Evolutionary conservation across 2,888 invertebrate species (phyloP), one percentile per base, ranked within the genome.

Genomic region (Drosophila affinis): DNA sequence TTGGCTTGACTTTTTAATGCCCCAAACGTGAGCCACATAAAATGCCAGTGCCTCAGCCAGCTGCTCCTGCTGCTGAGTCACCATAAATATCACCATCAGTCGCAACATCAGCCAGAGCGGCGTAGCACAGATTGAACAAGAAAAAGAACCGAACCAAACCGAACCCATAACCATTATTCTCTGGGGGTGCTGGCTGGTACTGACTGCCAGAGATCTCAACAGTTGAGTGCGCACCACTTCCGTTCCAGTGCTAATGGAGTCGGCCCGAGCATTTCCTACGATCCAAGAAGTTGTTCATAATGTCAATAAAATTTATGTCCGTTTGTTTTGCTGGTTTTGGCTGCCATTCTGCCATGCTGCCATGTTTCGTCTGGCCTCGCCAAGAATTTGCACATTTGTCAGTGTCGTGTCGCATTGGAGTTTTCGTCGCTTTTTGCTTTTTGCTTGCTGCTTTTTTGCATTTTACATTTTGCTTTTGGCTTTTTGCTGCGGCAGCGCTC

Each of bases 231-330:
- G 72, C 89, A 84, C 72, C 74, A 84, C 87, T 88, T 84, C 84
- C 89, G 84, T 84, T 88, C 89, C 87, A 88, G 65, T 75, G 84
- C 61, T 62, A 10, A 24, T 49, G 48, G 53, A 51, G 55, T 59
- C 59, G 62, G 47, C 64, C 58, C 70, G 44, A 46, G 62, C 72
- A 69, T 81, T 85, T 81, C 77, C 83, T 72, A 76, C 76, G 67
- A 56, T 62, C 55, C 63, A 62, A 70, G 59, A 81, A 64, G 75
- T 81, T 81, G 84, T 80, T 87, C 89, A 84, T 84, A 84, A 84
- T 87, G 84, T 84, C 89, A 84, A 84, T 88, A 83, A 78, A 84
- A 84, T 84, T 87, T 84, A 88, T 88, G 87, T 88, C 63, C 81
- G 57, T 78, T 88, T 83, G 76, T 75, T 73, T 68, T 58, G 34